Evolutionary conservation across 2,113 vertebrate genomes (phyloP), one percentile per base, ranked within the genome.

Genomic region (Egretta garzetta): DNA sequence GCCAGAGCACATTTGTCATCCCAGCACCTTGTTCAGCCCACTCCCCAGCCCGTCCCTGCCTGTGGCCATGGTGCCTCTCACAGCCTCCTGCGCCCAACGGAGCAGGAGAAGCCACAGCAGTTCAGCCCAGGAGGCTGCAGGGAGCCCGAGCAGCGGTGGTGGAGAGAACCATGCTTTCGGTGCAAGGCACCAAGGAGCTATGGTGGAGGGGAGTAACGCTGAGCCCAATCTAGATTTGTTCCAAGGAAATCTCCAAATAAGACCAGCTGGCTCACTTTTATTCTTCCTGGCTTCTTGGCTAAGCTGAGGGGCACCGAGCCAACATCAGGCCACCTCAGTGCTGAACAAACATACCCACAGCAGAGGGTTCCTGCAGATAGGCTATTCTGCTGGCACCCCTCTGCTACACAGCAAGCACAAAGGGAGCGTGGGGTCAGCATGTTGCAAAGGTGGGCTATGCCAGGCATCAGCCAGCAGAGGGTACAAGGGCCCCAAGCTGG

Each of bases 91-190:
- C 12, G 30, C 49, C 52, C 28, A 59, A 8, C 1, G 5, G 39
- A 70, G 58, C 15, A 62, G 21, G 21, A 83, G 80, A 70, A 90
- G 14, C 14, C 39, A 6, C 5, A 12, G 16, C 4, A 0, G 5
- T 30, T 67, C 24, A 55, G 16, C 27, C 39, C 56, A 50, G 71
- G 21, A 76, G 39, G 18, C 20, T 80, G 7, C 21, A 55, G 17
- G 13, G 30, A 56, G 10, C 21, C 49, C 37, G 37, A 75, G 49
- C 7, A 3, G 26, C 2, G 10, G 28, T 18, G 24, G 7, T 4
- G 23, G 41, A 17, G 21, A 56, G 18, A 67, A 0, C 18, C 39
- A 41, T 4, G 4, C 14, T 28, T 53, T 20, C 4, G 0, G 5
- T 5, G 37, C 0, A 1, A 90, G 67, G 12, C 47, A 81, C 5